Evolutionary conservation across 2,888 invertebrate species (phyloP).

Genomic region (Bursaphelenchus okinawaensis): DNA sequence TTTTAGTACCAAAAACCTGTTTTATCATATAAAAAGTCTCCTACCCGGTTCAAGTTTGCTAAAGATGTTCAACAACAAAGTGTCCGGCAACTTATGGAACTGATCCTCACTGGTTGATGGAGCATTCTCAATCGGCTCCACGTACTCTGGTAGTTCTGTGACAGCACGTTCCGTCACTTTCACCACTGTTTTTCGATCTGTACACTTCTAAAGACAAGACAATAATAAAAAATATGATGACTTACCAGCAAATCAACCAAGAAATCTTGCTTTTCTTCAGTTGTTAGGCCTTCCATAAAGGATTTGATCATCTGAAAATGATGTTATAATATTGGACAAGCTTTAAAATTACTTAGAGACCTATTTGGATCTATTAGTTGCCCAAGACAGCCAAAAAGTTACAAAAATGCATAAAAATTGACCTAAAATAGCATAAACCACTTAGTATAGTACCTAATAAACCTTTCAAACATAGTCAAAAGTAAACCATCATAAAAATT

Average conservation of each 20-base stretch:
- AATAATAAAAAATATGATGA: background rate
- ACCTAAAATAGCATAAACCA: too few species aligned
- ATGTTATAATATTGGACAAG: too few species aligned
- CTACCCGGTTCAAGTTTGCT: constrained; percentile 16
- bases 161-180: background rate
- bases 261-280: background rate
- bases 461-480: too few species aligned
- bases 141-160: background rate
- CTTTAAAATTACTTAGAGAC: too few species aligned
- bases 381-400: too few species aligned
- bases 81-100: constrained; percentile 12
- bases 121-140: background rate
- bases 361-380: too few species aligned
- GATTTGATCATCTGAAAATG: background rate
- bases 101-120: constrained; percentile 9
- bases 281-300: background rate
- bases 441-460: too few species aligned
- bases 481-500: too few species aligned
- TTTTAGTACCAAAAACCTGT: background rate
- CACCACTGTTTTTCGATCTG: background rate
- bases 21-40: background rate
- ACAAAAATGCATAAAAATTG: too few species aligned
- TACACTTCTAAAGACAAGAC: background rate
- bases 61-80: constrained; percentile 11
- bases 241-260: background rate